Evolutionary conservation across 2,888 invertebrate genomes (phyloP).

Genomic region (Clanis bilineata): DNA sequence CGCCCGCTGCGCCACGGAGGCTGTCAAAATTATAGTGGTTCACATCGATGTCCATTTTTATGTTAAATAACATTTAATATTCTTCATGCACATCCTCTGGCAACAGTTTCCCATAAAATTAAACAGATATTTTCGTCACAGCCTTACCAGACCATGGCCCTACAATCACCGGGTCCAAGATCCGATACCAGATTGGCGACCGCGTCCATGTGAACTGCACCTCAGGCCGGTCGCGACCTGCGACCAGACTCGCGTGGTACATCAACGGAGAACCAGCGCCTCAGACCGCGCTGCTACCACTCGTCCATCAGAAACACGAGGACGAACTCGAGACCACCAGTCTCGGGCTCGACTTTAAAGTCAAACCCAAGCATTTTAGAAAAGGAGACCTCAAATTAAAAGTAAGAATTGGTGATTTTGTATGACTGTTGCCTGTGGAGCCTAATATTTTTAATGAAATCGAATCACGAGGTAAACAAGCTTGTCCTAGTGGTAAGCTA

Average conservation of each 20-base stretch:
- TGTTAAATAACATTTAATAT: not conserved
- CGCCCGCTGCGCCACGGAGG: too few species aligned
- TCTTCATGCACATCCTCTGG: not conserved
- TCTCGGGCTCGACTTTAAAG: constrained; percentile 90
- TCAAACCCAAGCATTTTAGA: constrained; percentile 90
- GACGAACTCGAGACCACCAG: constrained; percentile 89
- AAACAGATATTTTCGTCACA: constrained; percentile 56
- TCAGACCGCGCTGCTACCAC: constrained; percentile 70
- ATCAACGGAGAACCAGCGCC: constrained; percentile 91
- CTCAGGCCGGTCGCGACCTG: constrained; percentile 91
- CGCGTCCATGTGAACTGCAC: constrained; percentile 92
- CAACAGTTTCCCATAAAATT: not conserved
- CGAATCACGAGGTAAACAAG: too few species aligned
- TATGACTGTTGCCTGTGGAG: too few species aligned
- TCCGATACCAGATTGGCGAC: constrained; percentile 92
- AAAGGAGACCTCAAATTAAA: constrained; percentile 93
- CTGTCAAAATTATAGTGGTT: too few species aligned
- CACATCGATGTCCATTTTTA: too few species aligned
- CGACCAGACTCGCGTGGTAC: constrained; percentile 92
- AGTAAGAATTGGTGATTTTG: too few species aligned
- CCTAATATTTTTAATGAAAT: too few species aligned
- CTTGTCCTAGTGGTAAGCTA: too few species aligned
- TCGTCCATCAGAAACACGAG: constrained; percentile 74
- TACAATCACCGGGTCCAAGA: constrained; percentile 89
- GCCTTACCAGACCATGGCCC: constrained; percentile 91